Evolutionary conservation across 2,888 invertebrate species (phyloP), one percentile per base, ranked within the genome.

Genomic region (Scaptodrosophila latifasciaeformis): DNA sequence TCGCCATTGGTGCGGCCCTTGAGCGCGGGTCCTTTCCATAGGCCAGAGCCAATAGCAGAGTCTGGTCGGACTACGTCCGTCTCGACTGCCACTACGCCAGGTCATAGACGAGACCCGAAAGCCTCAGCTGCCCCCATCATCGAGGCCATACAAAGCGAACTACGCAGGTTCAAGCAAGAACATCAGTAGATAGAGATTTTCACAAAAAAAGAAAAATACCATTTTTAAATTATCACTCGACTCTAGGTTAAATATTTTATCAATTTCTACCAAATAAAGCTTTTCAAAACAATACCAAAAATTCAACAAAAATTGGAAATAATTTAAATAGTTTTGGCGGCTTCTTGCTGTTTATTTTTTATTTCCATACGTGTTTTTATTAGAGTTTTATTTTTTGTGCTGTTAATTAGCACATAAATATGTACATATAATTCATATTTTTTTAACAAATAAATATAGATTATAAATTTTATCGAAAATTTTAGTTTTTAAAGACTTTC

Each of bases 51-150:
- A 10, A 75, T 82, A 37, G 88, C 62, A 21, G 66, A 58, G 30
- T n/a, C n/a, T n/a, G 47, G 48, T n/a, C 59, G 59, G 3, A 44
- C 44, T 9, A 54, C 51, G 4, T 49, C 56, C 1, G 40, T 46
- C 0, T 17, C 30, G 15, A 19, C 42, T 12, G 37, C 62, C 30
- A 84, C 84, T 62, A 66, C 61, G 4, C 56, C 59, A 2, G 54
- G 49, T 6, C 53, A 39, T 12, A 27, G 13, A 2, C 65, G 46
- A 2, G 78, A 87, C 13, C 65, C 81, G n/a, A 89, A 88, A 45
- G 92, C 94, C 84, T 93, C 95, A 0, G 94, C 95, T 0, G 90
- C 94, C 10, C 94, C 95, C 0, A 88, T 95, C 19, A 95, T 96
- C 70, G 91, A 92, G 39, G 94, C 95, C 62, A 95, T 96, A 80